Evolutionary conservation across 2,888 invertebrate species (phyloP).

Genomic region (Hirudinaria manillensis): DNA sequence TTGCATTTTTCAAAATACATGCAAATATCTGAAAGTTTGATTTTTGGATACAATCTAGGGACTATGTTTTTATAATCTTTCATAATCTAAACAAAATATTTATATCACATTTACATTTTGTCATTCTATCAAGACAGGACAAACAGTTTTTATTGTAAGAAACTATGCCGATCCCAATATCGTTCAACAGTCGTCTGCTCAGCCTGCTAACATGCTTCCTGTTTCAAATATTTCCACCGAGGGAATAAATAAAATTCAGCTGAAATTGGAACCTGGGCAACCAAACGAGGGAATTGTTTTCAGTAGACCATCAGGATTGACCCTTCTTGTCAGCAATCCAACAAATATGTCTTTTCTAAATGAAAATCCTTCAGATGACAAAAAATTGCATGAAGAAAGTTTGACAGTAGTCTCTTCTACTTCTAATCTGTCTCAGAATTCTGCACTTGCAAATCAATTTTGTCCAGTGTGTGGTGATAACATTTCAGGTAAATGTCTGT

Average conservation of each 20-base stretch:
- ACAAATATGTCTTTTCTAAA: background rate
- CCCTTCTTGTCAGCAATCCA: background rate
- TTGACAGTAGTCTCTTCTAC: slow-evolving; percentile 2
- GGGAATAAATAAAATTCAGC: background rate
- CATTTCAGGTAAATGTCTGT: slow-evolving; percentile 31
- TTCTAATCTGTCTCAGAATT: background rate
- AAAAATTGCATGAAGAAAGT: background rate
- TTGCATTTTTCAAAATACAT: too few species aligned
- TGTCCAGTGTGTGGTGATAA: slow-evolving; percentile 51
- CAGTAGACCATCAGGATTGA: background rate
- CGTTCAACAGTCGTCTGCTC: background rate
- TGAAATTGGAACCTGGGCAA: slow-evolving; percentile 2
- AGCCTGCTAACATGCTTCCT: background rate
- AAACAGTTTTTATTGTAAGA: slow-evolving; percentile 25
- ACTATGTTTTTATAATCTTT: too few species aligned
- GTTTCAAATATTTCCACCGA: background rate
- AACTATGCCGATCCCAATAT: slow-evolving; percentile 13
- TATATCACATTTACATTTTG: background rate
- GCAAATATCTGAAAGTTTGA: too few species aligned
- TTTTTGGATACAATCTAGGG: too few species aligned
- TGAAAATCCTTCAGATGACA: background rate
- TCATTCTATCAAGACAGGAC: slow-evolving; percentile 18
- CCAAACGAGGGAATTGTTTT: background rate
- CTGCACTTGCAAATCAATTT: background rate
- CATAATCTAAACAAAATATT: too few species aligned